Base-by-base conservation (phyloP, 2,888 invertebrate species). In the Drosophila phalerata region DNA sequence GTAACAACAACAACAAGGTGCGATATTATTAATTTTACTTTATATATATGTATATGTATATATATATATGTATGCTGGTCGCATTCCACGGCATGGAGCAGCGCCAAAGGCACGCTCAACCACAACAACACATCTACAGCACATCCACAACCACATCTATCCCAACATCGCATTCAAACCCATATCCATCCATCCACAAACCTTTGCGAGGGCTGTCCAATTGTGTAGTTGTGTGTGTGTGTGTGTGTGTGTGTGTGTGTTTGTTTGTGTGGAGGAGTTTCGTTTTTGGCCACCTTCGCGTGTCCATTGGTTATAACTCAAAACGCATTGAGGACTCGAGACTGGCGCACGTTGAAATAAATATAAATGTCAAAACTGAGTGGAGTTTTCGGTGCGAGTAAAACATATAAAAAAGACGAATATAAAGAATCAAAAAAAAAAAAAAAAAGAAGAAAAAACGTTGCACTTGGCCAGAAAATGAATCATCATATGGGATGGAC, bases 301-400 rank as follows among this genome's bases (percentile, higher is more conserved):
- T 86, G 86, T 81, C 77, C 85, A 85, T 87, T 79, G 86, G 88
- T 79, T 73, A 86, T 86, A 86, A 87, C 82, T 86, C 89, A 86
- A 73, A 71, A 68, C 62, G 80, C 84, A 88, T 75, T 77, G 88
- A 82, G 65, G 67, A 71, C 62, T 69, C 83, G 42, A 71, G 85
- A 56, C 75, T 71, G 77, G 73, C 73, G 88, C 82, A 85, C 89
- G 90, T 89, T 90, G 89, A 91, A 90, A 91, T 90, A 91, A 91
- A 91, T 91, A 90, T 90, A 91, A 91, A 91, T 90, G 91, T 89
- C 88, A 89, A 89, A 85, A 85, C 77, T 83, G 88, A 88, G 88
- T 75, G 73, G 79, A 84, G 77, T 84, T 83, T 86, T 84, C 72
- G 82, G 72, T 72, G 72, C 72, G 80, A 73, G 64, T 62, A 48